Percentiles rank a stretch among this genome's conserved stretches.
These are phyloP conservation scores for Caerostris darwini DNA, from an alignment of 1,140 invertebrate genomes.

Conservation along the genomic window DNA sequence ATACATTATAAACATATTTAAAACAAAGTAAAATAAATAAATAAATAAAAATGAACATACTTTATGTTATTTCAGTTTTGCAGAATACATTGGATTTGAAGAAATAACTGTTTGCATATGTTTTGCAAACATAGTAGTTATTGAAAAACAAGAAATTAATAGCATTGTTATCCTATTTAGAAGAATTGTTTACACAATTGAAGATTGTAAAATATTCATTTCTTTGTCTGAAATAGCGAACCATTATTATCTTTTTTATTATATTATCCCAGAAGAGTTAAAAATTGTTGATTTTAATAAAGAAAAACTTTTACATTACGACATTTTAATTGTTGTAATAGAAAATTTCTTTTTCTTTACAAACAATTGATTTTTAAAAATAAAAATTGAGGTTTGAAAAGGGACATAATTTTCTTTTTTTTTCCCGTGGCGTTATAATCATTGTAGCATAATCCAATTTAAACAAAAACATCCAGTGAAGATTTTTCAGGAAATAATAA, in stretches of 20 bases:
- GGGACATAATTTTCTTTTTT: no score
- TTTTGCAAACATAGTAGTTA: not conserved
- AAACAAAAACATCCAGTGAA: no score
- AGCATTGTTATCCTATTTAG: no score
- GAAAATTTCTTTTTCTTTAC: not conserved
- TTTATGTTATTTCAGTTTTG: not conserved
- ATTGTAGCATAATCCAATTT: no score
- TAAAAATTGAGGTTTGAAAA: not conserved
- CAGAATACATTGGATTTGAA: not conserved
- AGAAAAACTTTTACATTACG: not conserved
- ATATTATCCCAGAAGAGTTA: not conserved
- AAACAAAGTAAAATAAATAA: not conserved
- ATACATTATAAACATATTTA: not conserved
- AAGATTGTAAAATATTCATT: not conserved
- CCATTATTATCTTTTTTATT: not conserved
- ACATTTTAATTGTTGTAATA: not conserved
- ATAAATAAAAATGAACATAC: no score
- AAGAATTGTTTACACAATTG: not conserved
- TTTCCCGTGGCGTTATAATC: no score
- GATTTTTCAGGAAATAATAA: no score
- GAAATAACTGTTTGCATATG: not conserved
- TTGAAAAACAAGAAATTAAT: not conserved
- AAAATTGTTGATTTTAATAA: no score
- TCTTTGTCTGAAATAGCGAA: not conserved
- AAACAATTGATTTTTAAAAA: not conserved